phyloP scores from a whole-genome alignment of 2,113 vertebrate species.

The Phrynosoma platyrhinos region DNA sequence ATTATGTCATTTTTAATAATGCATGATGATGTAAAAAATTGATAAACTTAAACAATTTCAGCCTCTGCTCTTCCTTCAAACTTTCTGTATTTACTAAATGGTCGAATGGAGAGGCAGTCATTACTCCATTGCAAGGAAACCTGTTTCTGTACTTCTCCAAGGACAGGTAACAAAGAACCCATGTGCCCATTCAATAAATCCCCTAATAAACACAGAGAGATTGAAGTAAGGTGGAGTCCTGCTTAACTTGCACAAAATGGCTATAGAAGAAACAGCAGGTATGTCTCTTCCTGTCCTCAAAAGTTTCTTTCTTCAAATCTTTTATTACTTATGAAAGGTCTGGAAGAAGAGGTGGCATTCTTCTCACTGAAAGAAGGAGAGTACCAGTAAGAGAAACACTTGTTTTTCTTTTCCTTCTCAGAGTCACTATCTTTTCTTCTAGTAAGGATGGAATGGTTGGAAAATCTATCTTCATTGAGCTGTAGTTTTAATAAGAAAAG shows the following conservation, averaged over 20 bases:
- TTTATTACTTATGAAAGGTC: no score
- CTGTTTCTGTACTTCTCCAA: neutral
- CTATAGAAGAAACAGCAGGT: neutral
- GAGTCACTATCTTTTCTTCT: no score
- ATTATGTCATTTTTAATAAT: neutral
- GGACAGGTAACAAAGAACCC: no score
- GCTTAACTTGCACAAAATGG: neutral
- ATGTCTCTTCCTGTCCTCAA: neutral
- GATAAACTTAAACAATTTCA: neutral
- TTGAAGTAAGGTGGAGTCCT: no score
- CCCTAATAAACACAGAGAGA: no score
- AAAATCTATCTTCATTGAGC: no score
- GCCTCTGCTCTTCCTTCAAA: no score
- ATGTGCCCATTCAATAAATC: no score
- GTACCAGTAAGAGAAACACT: neutral
- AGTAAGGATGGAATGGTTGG: no score
- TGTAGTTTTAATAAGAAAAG: neutral
- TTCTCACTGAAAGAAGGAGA: no score
- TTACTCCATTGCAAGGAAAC: neutral
- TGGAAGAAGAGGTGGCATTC: no score
- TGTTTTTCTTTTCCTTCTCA: no score
- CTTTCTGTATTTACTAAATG: neutral
- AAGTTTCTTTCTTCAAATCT: neutral
- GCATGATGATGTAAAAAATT: neutral
- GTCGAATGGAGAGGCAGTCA: neutral